These are phyloP conservation scores for Chrysolophus pictus DNA, from an alignment of 2,797 vertebrate genomes.

Conservation along the genomic window DNA sequence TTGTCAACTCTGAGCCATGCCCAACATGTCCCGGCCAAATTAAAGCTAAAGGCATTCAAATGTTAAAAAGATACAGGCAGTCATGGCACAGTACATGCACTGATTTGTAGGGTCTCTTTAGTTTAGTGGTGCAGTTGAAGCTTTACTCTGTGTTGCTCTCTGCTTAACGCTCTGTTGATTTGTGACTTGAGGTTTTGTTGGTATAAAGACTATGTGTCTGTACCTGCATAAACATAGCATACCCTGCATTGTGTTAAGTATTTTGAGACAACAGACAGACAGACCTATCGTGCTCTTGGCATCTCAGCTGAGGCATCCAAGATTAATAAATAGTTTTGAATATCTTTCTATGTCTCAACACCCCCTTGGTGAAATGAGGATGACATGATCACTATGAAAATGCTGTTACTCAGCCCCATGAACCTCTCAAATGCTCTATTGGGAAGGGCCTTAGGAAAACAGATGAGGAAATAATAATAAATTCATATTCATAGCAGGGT, in stretches of 20 bases:
- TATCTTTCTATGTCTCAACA: background rate
- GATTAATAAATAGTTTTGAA: background rate
- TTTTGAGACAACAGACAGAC: background rate
- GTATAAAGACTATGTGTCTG: background rate
- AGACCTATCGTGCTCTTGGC: background rate
- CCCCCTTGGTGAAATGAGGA: background rate
- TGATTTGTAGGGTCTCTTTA: background rate
- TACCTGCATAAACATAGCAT: background rate
- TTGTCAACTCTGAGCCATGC: background rate
- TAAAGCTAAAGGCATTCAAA: background rate
- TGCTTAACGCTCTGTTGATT: background rate
- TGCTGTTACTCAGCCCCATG: background rate
- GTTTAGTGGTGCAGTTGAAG: background rate
- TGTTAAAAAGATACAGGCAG: fast-evolving
- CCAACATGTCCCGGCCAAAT: background rate
- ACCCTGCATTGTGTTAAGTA: background rate
- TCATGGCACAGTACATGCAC: background rate
- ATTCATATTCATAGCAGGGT: conserved; percentile 9
- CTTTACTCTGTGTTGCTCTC: background rate
- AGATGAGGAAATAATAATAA: conserved; percentile 41
- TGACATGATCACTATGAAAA: background rate
- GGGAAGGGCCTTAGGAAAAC: background rate
- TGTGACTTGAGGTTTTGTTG: background rate
- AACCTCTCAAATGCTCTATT: background rate
- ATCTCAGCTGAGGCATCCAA: background rate